phyloP scores from a whole-genome alignment of 2,888 invertebrate species.

The Tuta absoluta region DNA sequence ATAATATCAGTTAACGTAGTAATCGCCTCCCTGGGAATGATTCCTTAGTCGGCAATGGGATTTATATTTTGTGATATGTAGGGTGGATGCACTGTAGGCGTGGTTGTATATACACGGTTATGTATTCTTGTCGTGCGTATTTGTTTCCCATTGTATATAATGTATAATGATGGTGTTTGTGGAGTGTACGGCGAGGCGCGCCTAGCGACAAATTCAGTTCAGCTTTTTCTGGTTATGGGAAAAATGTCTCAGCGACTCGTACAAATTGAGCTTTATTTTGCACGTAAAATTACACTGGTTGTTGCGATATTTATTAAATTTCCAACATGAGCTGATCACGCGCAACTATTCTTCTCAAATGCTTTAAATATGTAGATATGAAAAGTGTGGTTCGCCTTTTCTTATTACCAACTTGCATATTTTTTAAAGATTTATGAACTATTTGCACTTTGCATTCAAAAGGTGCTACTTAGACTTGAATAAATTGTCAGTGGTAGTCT shows the following conservation, averaged over 20 bases:
- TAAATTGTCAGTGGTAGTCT: not conserved
- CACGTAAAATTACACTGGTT: too few species aligned
- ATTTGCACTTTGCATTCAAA: not conserved
- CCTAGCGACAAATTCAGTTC: conserved; percentile 8
- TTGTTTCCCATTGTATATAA: conserved; percentile 80
- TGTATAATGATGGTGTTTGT: conserved; percentile 58
- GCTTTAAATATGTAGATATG: too few species aligned
- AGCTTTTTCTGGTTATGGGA: not conserved
- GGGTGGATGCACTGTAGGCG: conserved; percentile 44
- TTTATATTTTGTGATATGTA: conserved; percentile 66
- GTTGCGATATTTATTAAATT: too few species aligned
- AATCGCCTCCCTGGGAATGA: conserved; percentile 24
- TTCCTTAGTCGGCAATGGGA: conserved; percentile 49
- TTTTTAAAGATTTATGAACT: not conserved
- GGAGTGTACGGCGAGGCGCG: conserved; percentile 43
- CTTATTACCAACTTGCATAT: not conserved
- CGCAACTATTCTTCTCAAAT: too few species aligned
- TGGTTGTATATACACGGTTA: conserved; percentile 72
- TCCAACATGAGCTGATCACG: too few species aligned
- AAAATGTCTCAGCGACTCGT: not conserved
- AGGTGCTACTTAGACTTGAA: conserved; percentile 6
- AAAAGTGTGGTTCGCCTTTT: too few species aligned
- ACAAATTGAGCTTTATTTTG: too few species aligned
- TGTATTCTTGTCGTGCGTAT: conserved; percentile 69
- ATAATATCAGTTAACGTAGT: not conserved